These are phyloP conservation scores for Patella ulyssiponensis DNA, from an alignment of 2,888 invertebrate species.

Conservation along the genomic window DNA sequence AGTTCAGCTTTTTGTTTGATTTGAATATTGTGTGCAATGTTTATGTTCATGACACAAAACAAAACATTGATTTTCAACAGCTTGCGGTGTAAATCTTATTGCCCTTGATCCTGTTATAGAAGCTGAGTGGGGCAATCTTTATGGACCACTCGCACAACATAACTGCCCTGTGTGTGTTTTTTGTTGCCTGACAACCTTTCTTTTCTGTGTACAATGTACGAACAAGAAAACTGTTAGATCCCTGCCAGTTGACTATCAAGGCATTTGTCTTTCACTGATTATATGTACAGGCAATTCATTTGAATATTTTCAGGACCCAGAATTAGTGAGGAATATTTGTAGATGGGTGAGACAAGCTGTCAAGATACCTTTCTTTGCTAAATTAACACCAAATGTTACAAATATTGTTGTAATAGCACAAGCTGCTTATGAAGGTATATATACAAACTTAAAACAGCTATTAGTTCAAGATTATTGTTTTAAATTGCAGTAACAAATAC, in stretches of 20 bases:
- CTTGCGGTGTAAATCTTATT: too few species aligned
- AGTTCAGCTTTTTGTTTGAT: too few species aligned
- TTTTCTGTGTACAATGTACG: too few species aligned
- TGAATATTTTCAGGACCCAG: constrained; percentile 80
- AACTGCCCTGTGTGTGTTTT: too few species aligned
- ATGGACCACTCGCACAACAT: too few species aligned
- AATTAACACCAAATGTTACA: constrained; percentile 97
- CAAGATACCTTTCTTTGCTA: constrained; percentile 96
- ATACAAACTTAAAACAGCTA: neutral
- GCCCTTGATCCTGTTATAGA: too few species aligned
- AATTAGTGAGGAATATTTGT: constrained; percentile 89
- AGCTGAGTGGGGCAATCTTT: too few species aligned
- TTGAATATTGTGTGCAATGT: too few species aligned
- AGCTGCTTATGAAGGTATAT: constrained; percentile 87
- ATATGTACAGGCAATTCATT: neutral
- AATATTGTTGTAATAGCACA: constrained; percentile 89
- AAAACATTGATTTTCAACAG: too few species aligned
- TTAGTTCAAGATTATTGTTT: neutral
- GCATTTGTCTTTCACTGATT: neutral
- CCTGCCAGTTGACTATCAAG: neutral
- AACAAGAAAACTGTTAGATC: too few species aligned
- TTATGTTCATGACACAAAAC: too few species aligned
- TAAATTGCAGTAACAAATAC: neutral
- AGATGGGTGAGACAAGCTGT: constrained; percentile 89
- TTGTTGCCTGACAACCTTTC: too few species aligned